phyloP scores from a whole-genome alignment of 2,888 invertebrate species.

The Tipula confusa region DNA sequence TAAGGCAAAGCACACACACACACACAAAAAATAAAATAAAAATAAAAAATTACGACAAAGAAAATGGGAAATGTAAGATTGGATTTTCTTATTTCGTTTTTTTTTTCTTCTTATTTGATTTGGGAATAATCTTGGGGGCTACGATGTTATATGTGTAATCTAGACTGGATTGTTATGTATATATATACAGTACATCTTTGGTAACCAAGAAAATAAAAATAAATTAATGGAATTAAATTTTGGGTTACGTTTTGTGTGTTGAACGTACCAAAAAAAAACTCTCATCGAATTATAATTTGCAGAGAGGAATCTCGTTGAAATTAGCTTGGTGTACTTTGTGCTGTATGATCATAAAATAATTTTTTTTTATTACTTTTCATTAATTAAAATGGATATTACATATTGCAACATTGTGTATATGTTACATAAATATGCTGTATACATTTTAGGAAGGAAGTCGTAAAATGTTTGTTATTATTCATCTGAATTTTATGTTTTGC shows the following conservation, averaged over 20 bases:
- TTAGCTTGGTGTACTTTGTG: neutral
- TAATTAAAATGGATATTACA: neutral
- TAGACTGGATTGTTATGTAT: neutral
- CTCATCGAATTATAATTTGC: neutral
- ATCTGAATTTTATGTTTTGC: too few relatives aligned
- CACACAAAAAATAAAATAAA: too few relatives aligned
- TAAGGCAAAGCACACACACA: neutral
- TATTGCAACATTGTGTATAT: neutral
- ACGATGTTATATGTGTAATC: neutral
- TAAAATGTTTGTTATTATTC: too few relatives aligned
- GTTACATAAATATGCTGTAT: too few relatives aligned
- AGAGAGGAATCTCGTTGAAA: neutral
- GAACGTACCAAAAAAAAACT: neutral
- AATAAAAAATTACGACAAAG: neutral
- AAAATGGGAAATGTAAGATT: conserved; percentile 25
- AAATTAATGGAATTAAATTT: conserved; percentile 6
- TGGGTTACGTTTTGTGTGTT: neutral
- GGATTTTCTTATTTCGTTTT: neutral
- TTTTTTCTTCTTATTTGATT: neutral
- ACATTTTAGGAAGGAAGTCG: neutral
- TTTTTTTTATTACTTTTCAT: neutral
- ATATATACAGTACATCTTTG: neutral
- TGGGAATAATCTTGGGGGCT: neutral
- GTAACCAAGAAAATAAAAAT: neutral
- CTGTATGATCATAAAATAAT: neutral